Conservation (phyloP, 2,888 invertebrate genomes). For the Litoditis marina region DNA sequence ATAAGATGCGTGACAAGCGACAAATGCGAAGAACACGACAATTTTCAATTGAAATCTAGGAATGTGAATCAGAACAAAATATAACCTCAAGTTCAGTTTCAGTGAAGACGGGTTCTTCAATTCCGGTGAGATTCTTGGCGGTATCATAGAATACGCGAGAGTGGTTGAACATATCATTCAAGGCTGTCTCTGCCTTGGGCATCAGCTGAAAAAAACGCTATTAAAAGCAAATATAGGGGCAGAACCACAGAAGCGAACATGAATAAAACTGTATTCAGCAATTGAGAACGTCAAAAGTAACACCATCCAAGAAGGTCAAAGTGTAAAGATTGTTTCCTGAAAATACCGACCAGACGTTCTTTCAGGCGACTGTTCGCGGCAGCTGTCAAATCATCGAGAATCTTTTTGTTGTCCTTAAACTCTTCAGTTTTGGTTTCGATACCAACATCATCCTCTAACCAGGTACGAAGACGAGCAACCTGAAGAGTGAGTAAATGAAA, state of each 20-base stretch:
- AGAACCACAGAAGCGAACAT: not conserved
- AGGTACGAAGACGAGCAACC: constrained; percentile 67
- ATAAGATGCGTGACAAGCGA: not conserved
- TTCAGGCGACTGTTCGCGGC: constrained; percentile 42
- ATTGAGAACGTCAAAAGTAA: not conserved
- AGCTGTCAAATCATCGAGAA: constrained; percentile 42
- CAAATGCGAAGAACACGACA: too few relatives aligned
- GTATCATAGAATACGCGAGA: constrained; percentile 76
- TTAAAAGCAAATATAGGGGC: too few relatives aligned
- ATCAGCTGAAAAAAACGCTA: constrained; percentile 72
- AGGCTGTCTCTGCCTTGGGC: constrained; percentile 80
- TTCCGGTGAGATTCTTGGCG: constrained; percentile 71
- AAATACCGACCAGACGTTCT: constrained; percentile 33
- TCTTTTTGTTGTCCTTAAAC: constrained; percentile 44
- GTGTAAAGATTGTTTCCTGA: not conserved
- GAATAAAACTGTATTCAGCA: not conserved
- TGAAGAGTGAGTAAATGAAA: constrained; percentile 1
- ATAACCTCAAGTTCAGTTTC: constrained; percentile 28
- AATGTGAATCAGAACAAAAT: not conserved
- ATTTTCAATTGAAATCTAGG: too few relatives aligned
- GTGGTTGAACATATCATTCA: constrained; percentile 78
- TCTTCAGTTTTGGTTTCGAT: constrained; percentile 75
- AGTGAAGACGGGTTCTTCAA: constrained; percentile 33
- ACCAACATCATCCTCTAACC: constrained; percentile 88
- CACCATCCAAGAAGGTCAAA: not conserved